Evolutionary conservation across 2,113 vertebrate genomes (phyloP).

Genomic region (Chamaea fasciata): DNA sequence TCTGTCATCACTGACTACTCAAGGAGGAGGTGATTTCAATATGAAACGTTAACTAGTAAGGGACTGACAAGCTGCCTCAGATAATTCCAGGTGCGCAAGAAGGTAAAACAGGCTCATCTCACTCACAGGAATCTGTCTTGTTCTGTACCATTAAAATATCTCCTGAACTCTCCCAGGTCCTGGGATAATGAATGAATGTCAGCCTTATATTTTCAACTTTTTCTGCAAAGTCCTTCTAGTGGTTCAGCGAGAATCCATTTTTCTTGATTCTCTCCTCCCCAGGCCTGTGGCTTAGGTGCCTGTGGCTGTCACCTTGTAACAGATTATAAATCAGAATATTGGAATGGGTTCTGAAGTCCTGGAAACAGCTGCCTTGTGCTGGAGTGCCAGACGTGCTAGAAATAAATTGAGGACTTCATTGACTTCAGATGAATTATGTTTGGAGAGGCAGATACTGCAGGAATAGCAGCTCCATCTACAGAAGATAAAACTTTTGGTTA

Average conservation of each 20-base stretch:
- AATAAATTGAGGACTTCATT: constrained; percentile 25
- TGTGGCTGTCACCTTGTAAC: not conserved
- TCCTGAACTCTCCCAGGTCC: not conserved
- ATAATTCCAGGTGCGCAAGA: not conserved
- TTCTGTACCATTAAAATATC: not conserved
- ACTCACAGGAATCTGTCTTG: not conserved
- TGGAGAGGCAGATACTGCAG: not conserved
- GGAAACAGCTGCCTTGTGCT: not conserved
- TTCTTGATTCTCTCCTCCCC: not conserved
- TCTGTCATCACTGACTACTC: not conserved
- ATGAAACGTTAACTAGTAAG: not conserved
- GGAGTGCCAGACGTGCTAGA: not conserved
- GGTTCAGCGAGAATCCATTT: not conserved
- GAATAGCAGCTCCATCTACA: not conserved
- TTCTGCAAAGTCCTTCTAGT: not conserved
- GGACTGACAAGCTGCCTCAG: not conserved
- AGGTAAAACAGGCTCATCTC: not conserved
- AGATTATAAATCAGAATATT: constrained; percentile 31
- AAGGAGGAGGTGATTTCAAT: not conserved
- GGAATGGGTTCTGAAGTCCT: not conserved
- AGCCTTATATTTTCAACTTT: not conserved
- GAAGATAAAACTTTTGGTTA: not conserved
- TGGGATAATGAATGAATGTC: not conserved
- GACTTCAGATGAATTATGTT: not conserved
- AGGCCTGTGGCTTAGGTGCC: not conserved